Conservation (phyloP, 2,797 vertebrate species). For the Ciconia nigra region DNA sequence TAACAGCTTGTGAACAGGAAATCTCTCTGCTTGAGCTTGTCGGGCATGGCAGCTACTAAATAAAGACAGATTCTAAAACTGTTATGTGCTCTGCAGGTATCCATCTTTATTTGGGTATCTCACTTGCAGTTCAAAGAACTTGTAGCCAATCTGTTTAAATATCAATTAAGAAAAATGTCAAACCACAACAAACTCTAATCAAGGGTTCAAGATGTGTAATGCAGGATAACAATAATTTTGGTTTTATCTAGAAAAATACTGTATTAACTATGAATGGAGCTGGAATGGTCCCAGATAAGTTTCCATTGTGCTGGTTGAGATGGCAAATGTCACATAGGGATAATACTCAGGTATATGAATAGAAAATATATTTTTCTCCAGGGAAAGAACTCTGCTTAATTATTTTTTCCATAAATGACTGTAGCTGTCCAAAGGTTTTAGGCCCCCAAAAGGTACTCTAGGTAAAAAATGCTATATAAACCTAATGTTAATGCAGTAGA, state of each 20-base stretch:
- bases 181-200: neutral
- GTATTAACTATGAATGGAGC: neutral
- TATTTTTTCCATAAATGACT: neutral
- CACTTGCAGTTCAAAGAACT: constrained; percentile 49
- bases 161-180: neutral
- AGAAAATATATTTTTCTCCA: neutral
- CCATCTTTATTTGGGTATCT: constrained; percentile 34
- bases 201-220: neutral
- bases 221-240: neutral
- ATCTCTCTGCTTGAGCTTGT: constrained; percentile 69
- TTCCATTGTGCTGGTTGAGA: neutral
- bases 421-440: neutral
- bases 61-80: constrained; percentile 36
- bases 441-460: neutral
- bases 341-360: neutral
- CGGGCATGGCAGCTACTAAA: constrained; percentile 22
- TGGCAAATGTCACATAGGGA: neutral
- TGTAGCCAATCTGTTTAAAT: constrained; percentile 28
- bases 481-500: neutral
- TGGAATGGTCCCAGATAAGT: neutral
- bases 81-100: constrained; percentile 53
- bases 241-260: neutral
- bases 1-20: constrained; percentile 78
- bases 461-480: neutral
- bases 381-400: neutral